phyloP scores from a whole-genome alignment of 2,888 invertebrate genomes.

The Hydroisotoma schaefferi region DNA sequence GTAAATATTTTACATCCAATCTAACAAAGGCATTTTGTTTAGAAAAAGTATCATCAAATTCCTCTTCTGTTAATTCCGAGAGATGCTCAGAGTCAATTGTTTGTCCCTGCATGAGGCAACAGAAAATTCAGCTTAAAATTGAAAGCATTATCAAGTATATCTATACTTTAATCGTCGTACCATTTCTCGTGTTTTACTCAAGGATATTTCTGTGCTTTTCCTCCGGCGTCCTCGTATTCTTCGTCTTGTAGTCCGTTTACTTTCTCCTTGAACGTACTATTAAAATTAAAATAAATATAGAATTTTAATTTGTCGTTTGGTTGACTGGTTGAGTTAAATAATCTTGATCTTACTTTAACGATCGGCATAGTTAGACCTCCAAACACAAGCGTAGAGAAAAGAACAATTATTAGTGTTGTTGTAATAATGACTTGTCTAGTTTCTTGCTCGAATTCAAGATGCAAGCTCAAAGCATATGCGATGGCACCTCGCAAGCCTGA shows the following conservation, averaged over 20 bases:
- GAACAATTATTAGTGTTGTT: slow-evolving; percentile 93
- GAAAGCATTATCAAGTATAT: background rate
- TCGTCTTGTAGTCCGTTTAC: slow-evolving; percentile 49
- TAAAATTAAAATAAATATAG: slow-evolving; percentile 8
- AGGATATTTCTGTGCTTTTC: slow-evolving; percentile 74
- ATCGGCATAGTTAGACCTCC: slow-evolving; percentile 98
- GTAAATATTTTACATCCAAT: slow-evolving; percentile 87
- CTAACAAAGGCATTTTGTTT: slow-evolving; percentile 84
- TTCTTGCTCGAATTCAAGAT: slow-evolving; percentile 89
- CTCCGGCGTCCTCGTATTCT: slow-evolving; percentile 55
- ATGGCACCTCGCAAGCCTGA: slow-evolving; percentile 80
- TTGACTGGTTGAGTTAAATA: background rate
- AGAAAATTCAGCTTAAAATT: background rate
- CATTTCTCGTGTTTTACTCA: slow-evolving; percentile 98
- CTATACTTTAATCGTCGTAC: slow-evolving; percentile 51
- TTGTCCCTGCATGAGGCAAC: slow-evolving; percentile 62
- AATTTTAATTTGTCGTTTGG: background rate
- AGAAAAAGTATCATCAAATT: slow-evolving; percentile 81
- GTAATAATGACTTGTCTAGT: slow-evolving; percentile 95
- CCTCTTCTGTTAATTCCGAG: slow-evolving; percentile 88
- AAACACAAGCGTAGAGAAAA: slow-evolving; percentile 90
- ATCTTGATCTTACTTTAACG: slow-evolving; percentile 61
- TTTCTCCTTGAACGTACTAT: slow-evolving; percentile 71
- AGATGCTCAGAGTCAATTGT: slow-evolving; percentile 89
- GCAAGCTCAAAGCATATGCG: slow-evolving; percentile 93